These are phyloP conservation scores for Holotrichia oblita DNA, from an alignment of 1,140 invertebrate species.

Conservation along the genomic window DNA sequence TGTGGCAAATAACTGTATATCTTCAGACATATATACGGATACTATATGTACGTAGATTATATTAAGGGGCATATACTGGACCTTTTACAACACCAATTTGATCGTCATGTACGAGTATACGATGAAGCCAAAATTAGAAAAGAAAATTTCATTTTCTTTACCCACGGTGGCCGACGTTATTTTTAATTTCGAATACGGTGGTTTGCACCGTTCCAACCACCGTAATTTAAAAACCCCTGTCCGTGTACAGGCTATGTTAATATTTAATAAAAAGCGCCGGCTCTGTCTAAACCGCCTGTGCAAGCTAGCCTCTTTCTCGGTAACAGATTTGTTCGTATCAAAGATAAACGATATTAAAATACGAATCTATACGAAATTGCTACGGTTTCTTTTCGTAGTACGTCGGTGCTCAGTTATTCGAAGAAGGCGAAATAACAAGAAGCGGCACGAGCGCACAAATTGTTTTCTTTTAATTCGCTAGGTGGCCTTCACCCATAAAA, in stretches of 20 bases:
- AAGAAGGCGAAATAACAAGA: background rate
- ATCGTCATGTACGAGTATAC: too few relatives aligned
- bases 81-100: too few relatives aligned
- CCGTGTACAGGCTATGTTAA: background rate
- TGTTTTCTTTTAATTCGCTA: slow-evolving; percentile 23
- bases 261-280: slow-evolving; percentile 7
- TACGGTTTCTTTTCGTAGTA: background rate
- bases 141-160: background rate
- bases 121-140: background rate
- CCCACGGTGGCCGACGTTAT: background rate
- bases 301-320: background rate
- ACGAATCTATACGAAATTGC: background rate
- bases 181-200: background rate
- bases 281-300: background rate
- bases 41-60: too few relatives aligned
- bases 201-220: background rate
- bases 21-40: too few relatives aligned
- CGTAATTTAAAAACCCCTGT: background rate
- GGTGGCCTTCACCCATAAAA: background rate
- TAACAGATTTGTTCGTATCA: slow-evolving; percentile 1
- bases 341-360: slow-evolving; percentile 18
- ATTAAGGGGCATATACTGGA: too few relatives aligned
- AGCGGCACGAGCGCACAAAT: background rate
- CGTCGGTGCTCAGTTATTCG: too few relatives aligned
- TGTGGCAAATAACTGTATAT: too few relatives aligned